Conservation (phyloP, 2,888 invertebrate genomes). For the Polia nebulosa region DNA sequence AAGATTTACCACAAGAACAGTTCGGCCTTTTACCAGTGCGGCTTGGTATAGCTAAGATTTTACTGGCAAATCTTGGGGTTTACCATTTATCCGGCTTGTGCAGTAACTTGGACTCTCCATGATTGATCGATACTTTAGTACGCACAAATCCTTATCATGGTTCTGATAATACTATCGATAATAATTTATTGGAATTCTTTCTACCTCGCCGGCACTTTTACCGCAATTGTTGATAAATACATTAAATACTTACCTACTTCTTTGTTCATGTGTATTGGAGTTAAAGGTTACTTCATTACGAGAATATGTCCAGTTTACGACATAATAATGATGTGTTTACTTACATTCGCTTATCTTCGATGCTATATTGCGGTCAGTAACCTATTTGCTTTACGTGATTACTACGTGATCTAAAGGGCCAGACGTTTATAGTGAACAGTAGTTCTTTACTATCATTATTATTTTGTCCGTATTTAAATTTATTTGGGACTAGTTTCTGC, state of each 20-base stretch:
- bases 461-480: not conserved
- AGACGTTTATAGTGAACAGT: too few relatives aligned
- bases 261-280: slow-evolving; percentile 22
- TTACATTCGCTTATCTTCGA: slow-evolving; percentile 34
- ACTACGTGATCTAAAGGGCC: not conserved
- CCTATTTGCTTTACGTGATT: slow-evolving; percentile 10
- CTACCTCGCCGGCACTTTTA: slow-evolving; percentile 26
- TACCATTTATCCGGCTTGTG: too few relatives aligned
- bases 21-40: too few relatives aligned
- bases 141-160: slow-evolving; percentile 54
- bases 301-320: slow-evolving; percentile 33
- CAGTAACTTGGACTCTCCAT: too few relatives aligned
- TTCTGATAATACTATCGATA: slow-evolving; percentile 55
- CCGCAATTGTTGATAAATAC: slow-evolving; percentile 25
- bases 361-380: slow-evolving; percentile 36
- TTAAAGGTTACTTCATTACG: slow-evolving; percentile 44
- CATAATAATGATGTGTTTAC: slow-evolving; percentile 38
- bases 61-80: too few relatives aligned
- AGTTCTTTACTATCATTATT: too few relatives aligned
- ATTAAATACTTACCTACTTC: slow-evolving; percentile 9
- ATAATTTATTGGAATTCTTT: slow-evolving; percentile 61
- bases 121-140: slow-evolving; percentile 57
- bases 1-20: too few relatives aligned
- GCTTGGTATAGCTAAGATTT: too few relatives aligned
- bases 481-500: too few relatives aligned